Evolutionary conservation across 2,797 vertebrate species (phyloP), one percentile per base, ranked within the genome.

Genomic region (Enteromius argenteus): DNA sequence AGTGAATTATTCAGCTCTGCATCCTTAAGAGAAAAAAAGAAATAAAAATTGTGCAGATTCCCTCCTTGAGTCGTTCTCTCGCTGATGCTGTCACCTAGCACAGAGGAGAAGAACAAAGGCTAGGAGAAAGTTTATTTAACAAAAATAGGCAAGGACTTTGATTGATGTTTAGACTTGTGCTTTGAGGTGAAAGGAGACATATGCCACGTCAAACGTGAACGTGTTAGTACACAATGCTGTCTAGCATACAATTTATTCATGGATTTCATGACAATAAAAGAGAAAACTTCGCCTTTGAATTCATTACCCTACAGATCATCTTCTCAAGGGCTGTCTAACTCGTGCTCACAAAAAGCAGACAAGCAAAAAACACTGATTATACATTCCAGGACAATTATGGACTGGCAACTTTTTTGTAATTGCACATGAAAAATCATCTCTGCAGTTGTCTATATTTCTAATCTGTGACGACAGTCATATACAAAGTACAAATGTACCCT

Each of bases 261-360:
- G 93, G 89, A 90, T 93, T 93, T 93, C 88, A 90, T 92, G 91
- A 92, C 87, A 86, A 19, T 87, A 83, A 84, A 88, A 90, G 86
- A 85, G 15, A 35, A 72, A 81, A 81, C 15, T 58, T 92, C 88
- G 90, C 85, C 89, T 92, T 85, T 90, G 88, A 92, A 86, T 56
- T 14, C 27, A 17, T 83, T 90, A 92, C 88, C 85, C 89, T 83
- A 90, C 76, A 90, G 81, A 82, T 93, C 88, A 79, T 91, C 90
- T 86, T 89, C 90, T 83, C 77, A 89, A 89, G 89, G 64, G 46
- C 73, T 86, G 92, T 85, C 88, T 86, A 77, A 79, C 80, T 88
- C 83, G 84, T 81, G 90, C 89, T 90, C 87, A 89, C 87, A 92
- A 91, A 81, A 67, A 62, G 53, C 32, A 67, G 37, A 69, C 69